These are phyloP conservation scores for Phlogophora meticulosa DNA, from an alignment of 2,888 invertebrate species.

Conservation along the genomic window DNA sequence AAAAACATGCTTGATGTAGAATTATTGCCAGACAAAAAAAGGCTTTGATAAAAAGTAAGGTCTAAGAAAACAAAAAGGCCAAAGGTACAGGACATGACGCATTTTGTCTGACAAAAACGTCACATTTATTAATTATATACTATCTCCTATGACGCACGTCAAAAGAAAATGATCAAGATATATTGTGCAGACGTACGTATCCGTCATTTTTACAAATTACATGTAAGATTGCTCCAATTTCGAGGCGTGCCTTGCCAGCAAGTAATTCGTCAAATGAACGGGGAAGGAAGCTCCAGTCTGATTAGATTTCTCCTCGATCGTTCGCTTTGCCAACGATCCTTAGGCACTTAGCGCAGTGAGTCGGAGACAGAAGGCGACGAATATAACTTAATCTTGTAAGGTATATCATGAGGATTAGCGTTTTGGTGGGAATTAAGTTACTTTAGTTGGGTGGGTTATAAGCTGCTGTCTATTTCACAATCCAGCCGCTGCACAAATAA, in stretches of 20 bases:
- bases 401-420: constrained; percentile 11
- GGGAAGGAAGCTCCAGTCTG: constrained; percentile 38
- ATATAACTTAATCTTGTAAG: constrained; percentile 27
- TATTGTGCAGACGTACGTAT: neutral
- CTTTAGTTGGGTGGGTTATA: neutral
- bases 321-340: constrained; percentile 44
- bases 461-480: neutral
- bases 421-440: constrained; percentile 11
- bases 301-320: constrained; percentile 57
- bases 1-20: neutral
- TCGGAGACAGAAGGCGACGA: constrained; percentile 15
- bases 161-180: constrained; percentile 28
- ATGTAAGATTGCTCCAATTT: constrained; percentile 30
- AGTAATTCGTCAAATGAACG: constrained; percentile 50
- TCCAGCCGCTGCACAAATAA: neutral
- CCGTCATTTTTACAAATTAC: constrained; percentile 39
- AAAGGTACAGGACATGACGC: constrained; percentile 13
- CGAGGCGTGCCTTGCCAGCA: constrained; percentile 26
- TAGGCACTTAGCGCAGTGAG: constrained; percentile 14
- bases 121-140: constrained; percentile 31
- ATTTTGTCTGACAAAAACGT: constrained; percentile 8
- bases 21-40: neutral
- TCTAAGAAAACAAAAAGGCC: neutral
- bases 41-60: neutral
- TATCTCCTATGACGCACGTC: constrained; percentile 36